Evolutionary conservation across 2,797 vertebrate species (phyloP), one percentile per base, ranked within the genome.

Genomic region (Melanotaenia pygmaea): DNA sequence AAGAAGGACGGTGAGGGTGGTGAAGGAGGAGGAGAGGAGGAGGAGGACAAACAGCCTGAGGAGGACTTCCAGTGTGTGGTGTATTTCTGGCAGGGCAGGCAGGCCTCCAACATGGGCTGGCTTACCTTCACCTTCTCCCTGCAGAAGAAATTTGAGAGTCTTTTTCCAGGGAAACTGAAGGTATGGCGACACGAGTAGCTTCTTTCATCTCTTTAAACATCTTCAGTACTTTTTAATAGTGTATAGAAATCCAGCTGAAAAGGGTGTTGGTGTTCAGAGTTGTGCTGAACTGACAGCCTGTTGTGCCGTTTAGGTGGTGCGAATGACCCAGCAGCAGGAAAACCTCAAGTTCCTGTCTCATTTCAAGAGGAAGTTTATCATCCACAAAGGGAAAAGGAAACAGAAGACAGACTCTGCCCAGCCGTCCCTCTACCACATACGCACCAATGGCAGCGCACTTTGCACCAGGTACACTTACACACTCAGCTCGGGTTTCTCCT

Each of bases 71-170:
- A 99, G 93, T 99, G 97, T 71, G 95, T 97, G 0, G 97, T 99
- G 62, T 99, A 99, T 86, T 99, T 99, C 94, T 99, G 98, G 98
- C 98, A 99, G 92, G 98, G 97, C 90, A 92, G 98, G 0, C 96
- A 99, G 86, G 98, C 98, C 70, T 99, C 98, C 91, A 99, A 97
- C 91, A 99, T 99, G 98, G 98, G 98, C 87, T 99, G 98, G 98
- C 95, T 99, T 78, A 99, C 97, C 30, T 99, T 99, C 91, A 98
- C 97, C 73, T 99, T 99, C 94, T 99, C 97, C 74, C 94, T 99
- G 59, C 98, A 99, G 93, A 99, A 98, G 94, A 99, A 99, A 91
- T 99, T 99, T 0, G 97, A 99, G 91, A 98, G 95, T 74, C 96
- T 99, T 24, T 99, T 99, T 86, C 97, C 97, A 0, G 98, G 97